Percentiles rank a stretch among this genome's conserved stretches.
These are phyloP conservation scores for Pachyramphus minor DNA, from an alignment of 2,113 vertebrate species.

Conservation along the genomic window DNA sequence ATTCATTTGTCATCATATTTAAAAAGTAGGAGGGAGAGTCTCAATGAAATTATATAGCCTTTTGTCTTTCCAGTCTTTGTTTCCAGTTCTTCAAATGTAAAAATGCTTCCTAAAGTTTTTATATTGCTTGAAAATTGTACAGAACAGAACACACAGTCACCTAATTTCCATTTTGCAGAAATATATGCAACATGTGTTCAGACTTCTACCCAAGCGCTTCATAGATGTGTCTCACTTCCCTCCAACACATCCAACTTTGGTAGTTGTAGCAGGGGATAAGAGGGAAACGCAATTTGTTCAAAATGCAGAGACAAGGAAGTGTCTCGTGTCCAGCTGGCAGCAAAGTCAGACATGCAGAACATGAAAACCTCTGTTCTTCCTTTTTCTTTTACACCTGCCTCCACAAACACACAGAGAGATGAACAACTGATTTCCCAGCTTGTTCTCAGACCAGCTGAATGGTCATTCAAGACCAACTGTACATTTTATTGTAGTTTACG, in stretches of 20 bases:
- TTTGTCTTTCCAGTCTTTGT: background rate
- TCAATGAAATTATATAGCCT: background rate
- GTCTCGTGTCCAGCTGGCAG: background rate
- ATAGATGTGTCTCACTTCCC: background rate
- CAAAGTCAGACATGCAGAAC: background rate
- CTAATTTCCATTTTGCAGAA: background rate
- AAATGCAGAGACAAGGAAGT: background rate
- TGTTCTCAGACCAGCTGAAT: background rate
- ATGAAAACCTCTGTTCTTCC: background rate
- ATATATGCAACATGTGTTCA: background rate
- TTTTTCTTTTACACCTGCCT: background rate
- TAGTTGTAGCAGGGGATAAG: background rate
- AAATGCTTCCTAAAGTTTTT: background rate
- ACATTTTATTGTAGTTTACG: background rate
- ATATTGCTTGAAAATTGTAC: background rate
- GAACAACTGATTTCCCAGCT: background rate
- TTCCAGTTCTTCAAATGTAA: background rate
- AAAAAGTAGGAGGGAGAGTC: background rate
- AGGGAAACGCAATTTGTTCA: background rate
- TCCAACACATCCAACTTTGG: background rate
- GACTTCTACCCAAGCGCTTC: background rate
- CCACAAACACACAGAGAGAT: background rate
- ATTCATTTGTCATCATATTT: background rate
- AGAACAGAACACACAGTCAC: background rate
- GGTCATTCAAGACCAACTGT: background rate